Evolutionary conservation across 2,113 vertebrate species (phyloP).

Genomic region (Oophaga pumilio): DNA sequence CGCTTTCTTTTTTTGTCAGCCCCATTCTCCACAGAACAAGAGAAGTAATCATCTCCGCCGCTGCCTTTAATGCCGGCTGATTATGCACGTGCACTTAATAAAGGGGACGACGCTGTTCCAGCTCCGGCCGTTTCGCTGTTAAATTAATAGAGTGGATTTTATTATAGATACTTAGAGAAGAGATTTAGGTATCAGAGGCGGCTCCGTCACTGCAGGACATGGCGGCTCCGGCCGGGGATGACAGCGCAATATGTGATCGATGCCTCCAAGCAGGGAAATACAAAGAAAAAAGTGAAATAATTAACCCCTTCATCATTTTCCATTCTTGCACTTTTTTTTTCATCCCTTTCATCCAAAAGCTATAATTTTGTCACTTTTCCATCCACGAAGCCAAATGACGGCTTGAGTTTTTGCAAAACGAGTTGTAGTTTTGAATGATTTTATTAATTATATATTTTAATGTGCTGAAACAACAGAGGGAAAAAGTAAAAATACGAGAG

Average conservation of each 20-base stretch:
- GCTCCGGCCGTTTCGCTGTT: constrained; percentile 29
- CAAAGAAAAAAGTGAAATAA: neutral
- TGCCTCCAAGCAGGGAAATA: neutral
- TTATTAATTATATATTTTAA: too few relatives aligned
- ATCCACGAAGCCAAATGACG: too few relatives aligned
- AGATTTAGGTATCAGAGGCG: constrained; percentile 34
- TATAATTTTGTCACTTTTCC: too few relatives aligned
- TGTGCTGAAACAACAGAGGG: too few relatives aligned
- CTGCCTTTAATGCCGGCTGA: constrained; percentile 43
- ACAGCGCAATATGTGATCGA: neutral
- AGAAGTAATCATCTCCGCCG: constrained; percentile 46
- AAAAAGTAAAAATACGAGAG: too few relatives aligned
- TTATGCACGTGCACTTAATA: constrained; percentile 57
- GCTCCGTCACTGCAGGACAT: neutral
- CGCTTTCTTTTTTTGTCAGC: constrained; percentile 26
- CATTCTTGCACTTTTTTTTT: too few relatives aligned
- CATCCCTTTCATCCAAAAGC: too few relatives aligned
- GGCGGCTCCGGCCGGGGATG: neutral
- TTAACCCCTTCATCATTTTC: neutral
- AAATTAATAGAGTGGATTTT: constrained; percentile 56
- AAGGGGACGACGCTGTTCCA: constrained; percentile 37
- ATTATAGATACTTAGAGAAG: constrained; percentile 49
- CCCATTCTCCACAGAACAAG: constrained; percentile 37
- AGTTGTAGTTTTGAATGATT: too few relatives aligned
- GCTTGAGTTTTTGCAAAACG: too few relatives aligned